phyloP scores from a whole-genome alignment of 2,888 invertebrate genomes.

The Leptopterna dolabrata region DNA sequence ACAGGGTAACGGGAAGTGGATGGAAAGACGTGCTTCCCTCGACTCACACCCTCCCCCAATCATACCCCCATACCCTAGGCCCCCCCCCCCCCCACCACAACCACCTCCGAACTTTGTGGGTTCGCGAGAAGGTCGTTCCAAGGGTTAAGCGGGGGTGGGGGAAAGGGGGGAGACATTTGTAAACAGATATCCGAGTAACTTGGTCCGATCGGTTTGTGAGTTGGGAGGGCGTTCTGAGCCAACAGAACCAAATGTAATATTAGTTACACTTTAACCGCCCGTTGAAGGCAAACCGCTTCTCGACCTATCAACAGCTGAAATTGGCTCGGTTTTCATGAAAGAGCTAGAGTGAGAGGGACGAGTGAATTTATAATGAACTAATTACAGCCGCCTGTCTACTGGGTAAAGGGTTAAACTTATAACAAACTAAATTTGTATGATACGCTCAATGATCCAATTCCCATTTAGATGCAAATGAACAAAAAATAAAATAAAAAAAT shows the following conservation, averaged over 20 bases:
- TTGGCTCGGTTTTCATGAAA: not conserved
- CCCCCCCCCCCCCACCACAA: not conserved
- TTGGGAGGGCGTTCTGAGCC: not conserved
- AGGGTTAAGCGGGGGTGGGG: not conserved
- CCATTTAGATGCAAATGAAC: no score
- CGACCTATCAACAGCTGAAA: slow-evolving; percentile 19
- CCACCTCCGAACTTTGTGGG: not conserved
- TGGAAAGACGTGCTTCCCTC: slow-evolving; percentile 39
- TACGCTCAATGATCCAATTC: no score
- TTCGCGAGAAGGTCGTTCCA: not conserved
- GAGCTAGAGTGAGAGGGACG: no score
- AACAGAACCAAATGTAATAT: slow-evolving; percentile 27
- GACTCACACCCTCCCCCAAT: not conserved
- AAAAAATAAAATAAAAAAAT: no score
- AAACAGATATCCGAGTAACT: slow-evolving; percentile 22
- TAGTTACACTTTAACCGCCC: slow-evolving; percentile 22
- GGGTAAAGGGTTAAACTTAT: not conserved
- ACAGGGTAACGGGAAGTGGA: slow-evolving; percentile 25
- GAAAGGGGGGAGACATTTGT: slow-evolving; percentile 4
- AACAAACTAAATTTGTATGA: no score
- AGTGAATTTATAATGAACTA: slow-evolving; percentile 9
- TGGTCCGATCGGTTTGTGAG: not conserved
- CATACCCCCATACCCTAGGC: not conserved
- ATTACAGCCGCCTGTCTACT: not conserved
- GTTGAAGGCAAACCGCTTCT: not conserved